These are phyloP conservation scores for Silvanus unidentatus DNA, from an alignment of 2,888 invertebrate species.

Conservation along the genomic window DNA sequence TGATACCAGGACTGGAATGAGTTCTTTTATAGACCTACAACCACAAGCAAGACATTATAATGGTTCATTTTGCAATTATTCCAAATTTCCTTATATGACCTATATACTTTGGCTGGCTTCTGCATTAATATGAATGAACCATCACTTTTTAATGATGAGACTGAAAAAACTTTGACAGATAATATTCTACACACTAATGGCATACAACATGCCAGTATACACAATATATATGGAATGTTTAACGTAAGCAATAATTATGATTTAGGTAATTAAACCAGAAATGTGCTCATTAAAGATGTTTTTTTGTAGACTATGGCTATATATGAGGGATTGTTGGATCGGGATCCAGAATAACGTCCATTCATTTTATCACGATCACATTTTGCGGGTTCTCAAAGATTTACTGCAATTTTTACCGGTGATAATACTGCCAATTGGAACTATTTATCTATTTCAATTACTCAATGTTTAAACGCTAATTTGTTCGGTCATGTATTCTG, in stretches of 20 bases:
- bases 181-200: conserved; percentile 54
- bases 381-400: conserved; percentile 90
- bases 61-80: conserved; percentile 48
- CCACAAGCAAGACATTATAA: conserved; percentile 24
- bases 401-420: conserved; percentile 92
- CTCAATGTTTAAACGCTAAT: conserved; percentile 75
- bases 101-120: conserved; percentile 68
- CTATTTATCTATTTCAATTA: conserved; percentile 74
- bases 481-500: conserved; percentile 82
- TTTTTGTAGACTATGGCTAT: conserved; percentile 56
- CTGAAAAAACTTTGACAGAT: conserved; percentile 81
- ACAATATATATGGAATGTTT: conserved; percentile 82
- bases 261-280: no score
- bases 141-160: conserved; percentile 75
- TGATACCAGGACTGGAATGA: conserved; percentile 90
- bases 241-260: conserved; percentile 32
- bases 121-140: conserved; percentile 99
- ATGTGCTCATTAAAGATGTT: no score
- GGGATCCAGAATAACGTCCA: conserved; percentile 61
- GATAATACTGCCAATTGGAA: conserved; percentile 93
- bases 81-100: conserved; percentile 61
- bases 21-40: conserved; percentile 40
- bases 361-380: conserved; percentile 86
- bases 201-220: conserved; percentile 83
- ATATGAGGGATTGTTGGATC: conserved; percentile 52